These are phyloP conservation scores for Leptestheria dahalacensis DNA, from an alignment of 1,140 invertebrate genomes.

Conservation along the genomic window DNA sequence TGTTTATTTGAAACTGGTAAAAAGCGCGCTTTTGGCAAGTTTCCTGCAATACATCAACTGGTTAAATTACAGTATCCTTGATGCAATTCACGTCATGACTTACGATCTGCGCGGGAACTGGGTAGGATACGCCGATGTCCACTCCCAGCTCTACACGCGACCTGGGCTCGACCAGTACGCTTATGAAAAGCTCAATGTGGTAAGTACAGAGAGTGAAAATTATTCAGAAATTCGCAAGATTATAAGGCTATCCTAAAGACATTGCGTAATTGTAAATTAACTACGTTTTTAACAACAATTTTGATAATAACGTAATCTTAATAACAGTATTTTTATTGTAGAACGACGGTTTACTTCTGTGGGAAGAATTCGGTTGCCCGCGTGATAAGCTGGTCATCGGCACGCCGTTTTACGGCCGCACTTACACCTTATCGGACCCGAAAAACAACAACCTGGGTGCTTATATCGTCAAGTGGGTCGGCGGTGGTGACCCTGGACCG, in stretches of 20 bases:
- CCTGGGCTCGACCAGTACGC: constrained; percentile 66
- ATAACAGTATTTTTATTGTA: constrained; percentile 27
- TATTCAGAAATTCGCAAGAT: too few species aligned
- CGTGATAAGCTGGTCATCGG: constrained; percentile 75
- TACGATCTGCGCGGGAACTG: constrained; percentile 85
- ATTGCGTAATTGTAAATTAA: not conserved
- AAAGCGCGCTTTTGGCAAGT: not conserved
- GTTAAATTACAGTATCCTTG: constrained; percentile 30
- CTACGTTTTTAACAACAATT: not conserved
- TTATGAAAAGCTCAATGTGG: constrained; percentile 74
- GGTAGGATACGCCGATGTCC: constrained; percentile 74
- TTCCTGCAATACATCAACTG: not conserved
- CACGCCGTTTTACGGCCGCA: constrained; percentile 69
- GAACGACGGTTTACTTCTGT: constrained; percentile 68
- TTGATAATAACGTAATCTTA: not conserved
- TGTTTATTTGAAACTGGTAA: not conserved
- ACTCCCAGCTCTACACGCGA: constrained; percentile 65
- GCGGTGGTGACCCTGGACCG: constrained; percentile 62
- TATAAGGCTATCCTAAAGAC: not conserved
- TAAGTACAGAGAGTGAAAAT: constrained; percentile 33
- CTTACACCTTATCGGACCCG: constrained; percentile 58
- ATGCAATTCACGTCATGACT: constrained; percentile 75
- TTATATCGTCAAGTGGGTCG: constrained; percentile 54
- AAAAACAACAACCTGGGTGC: constrained; percentile 66
- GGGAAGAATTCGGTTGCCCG: constrained; percentile 72